Percentiles rank a stretch among this genome's conserved stretches.
These are phyloP conservation scores for Pemphredon lugubris DNA, from an alignment of 2,888 invertebrate genomes.

Conservation along the genomic window DNA sequence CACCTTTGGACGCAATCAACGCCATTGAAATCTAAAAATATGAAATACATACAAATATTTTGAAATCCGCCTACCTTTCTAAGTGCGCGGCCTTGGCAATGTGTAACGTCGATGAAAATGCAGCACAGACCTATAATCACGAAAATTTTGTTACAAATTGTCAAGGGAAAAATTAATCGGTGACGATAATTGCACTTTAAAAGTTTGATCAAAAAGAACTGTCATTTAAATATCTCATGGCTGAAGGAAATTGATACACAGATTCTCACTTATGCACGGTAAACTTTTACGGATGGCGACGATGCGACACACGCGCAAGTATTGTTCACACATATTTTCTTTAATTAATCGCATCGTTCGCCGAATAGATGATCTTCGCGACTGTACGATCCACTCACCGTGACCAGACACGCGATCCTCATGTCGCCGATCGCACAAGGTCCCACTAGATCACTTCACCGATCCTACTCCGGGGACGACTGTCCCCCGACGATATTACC, in stretches of 20 bases:
- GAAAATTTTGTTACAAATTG: too few relatives aligned
- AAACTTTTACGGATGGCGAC: too few relatives aligned
- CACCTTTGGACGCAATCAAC: too few relatives aligned
- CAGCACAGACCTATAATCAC: slow-evolving; percentile 43
- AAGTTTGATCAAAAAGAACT: too few relatives aligned
- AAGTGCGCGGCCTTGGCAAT: slow-evolving; percentile 19
- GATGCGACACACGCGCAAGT: neutral
- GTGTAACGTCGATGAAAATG: slow-evolving; percentile 36
- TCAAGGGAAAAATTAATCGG: too few relatives aligned
- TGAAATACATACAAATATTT: neutral
- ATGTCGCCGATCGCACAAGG: slow-evolving; percentile 63
- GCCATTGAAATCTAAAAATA: too few relatives aligned
- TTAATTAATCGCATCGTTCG: too few relatives aligned
- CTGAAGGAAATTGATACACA: too few relatives aligned
- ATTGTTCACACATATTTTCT: neutral
- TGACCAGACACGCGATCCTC: slow-evolving; percentile 71
- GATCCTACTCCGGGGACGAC: slow-evolving; percentile 65
- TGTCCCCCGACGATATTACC: slow-evolving; percentile 60
- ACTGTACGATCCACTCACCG: slow-evolving; percentile 67
- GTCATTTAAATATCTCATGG: too few relatives aligned
- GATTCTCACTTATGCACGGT: neutral
- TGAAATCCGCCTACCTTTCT: slow-evolving; percentile 39
- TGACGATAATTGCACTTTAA: too few relatives aligned
- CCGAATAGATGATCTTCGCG: too few relatives aligned
- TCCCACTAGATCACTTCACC: slow-evolving; percentile 63